A percentile compares a stretch with the other conserved stretches of the same genome.
These are phyloP conservation scores for Drosophila multiciliata DNA, from an alignment of 2,888 invertebrate genomes.

Conservation along the genomic window DNA sequence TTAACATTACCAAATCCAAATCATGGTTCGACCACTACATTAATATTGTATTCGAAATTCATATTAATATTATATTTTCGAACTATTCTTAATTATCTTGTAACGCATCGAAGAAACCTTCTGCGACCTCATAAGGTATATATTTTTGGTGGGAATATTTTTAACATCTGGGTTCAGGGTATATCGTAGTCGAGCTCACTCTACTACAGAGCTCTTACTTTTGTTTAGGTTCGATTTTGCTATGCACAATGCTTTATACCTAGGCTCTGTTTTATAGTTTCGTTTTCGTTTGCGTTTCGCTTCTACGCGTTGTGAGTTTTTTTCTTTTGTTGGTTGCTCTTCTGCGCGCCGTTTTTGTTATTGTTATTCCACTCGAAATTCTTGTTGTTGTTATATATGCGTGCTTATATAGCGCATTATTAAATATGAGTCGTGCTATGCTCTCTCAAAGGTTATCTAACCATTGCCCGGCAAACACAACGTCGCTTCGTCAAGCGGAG, in stretches of 20 bases:
- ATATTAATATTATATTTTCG: not conserved
- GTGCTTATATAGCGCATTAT: constrained; percentile 68
- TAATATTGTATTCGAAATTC: not conserved
- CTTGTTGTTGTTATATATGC: constrained; percentile 40
- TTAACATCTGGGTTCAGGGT: not conserved
- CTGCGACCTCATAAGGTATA: not conserved
- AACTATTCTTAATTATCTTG: not conserved
- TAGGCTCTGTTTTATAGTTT: constrained; percentile 42
- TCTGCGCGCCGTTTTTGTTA: constrained; percentile 18
- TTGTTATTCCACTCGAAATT: constrained; percentile 19
- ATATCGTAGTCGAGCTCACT: not conserved
- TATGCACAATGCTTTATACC: not conserved
- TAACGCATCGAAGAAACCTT: not conserved
- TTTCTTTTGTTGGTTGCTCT: constrained; percentile 17
- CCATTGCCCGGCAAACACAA: constrained; percentile 67
- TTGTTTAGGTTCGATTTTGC: constrained; percentile 14
- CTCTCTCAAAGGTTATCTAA: constrained; percentile 74
- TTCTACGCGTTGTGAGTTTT: constrained; percentile 50
- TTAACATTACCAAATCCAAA: not conserved
- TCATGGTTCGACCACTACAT: not conserved
- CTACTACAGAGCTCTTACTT: not conserved
- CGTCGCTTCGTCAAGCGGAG: not conserved
- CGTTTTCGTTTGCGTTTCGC: constrained; percentile 58
- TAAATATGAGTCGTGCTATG: constrained; percentile 69
- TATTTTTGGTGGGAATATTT: not conserved